Evolutionary conservation across 2,888 invertebrate species (phyloP).

Genomic region (Drosophila subquinaria): DNA sequence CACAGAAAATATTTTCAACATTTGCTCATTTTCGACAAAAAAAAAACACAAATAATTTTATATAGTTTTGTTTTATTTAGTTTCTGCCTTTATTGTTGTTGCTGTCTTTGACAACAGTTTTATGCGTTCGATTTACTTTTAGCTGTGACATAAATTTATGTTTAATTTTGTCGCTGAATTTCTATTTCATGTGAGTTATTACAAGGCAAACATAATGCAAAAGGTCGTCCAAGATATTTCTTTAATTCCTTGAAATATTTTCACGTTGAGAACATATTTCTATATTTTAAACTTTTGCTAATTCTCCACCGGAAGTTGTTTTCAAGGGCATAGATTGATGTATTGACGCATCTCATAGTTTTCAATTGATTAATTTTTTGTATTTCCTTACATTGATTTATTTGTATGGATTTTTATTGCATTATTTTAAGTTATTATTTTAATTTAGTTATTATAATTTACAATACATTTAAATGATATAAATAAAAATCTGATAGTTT

Average conservation of each 20-base stretch:
- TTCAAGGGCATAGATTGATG: constrained; percentile 41
- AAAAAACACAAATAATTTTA: constrained; percentile 12
- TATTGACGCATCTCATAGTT: neutral
- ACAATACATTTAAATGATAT: neutral
- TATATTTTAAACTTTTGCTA: neutral
- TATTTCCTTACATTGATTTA: neutral
- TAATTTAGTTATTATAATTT: neutral
- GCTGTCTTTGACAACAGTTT: constrained; percentile 41
- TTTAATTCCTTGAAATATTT: constrained; percentile 23
- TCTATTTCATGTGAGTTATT: constrained; percentile 50
- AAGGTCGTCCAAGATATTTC: constrained; percentile 38
- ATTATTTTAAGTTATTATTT: neutral
- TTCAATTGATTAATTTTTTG: neutral
- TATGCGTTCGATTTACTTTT: constrained; percentile 48
- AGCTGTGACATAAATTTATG: constrained; percentile 64
- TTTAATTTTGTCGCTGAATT: constrained; percentile 26
- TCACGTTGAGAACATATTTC: neutral
- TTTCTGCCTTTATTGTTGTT: constrained; percentile 18
- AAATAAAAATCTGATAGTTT: neutral
- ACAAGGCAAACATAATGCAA: constrained; percentile 42
- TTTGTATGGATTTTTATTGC: neutral
- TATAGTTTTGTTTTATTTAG: constrained; percentile 35
- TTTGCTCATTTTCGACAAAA: constrained; percentile 61
- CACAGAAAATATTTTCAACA: constrained; percentile 57
- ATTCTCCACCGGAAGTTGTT: constrained; percentile 24